Evolutionary conservation across 2,113 vertebrate species (phyloP), one percentile per base, ranked within the genome.

Genomic region (Sialia sialis): DNA sequence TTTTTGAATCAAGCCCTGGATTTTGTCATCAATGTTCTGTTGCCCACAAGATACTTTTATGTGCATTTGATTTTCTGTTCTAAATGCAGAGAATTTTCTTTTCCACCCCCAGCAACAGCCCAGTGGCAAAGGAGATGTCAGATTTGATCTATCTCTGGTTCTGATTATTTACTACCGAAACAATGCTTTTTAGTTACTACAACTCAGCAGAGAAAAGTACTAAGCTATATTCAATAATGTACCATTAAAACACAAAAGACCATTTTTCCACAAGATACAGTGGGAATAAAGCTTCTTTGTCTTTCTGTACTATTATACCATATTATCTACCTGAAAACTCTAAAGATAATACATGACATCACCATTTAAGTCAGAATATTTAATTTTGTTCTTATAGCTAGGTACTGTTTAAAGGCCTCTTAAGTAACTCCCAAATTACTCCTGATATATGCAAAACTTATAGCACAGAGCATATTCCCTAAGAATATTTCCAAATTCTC

Each of bases 71-170:
- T 84, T 92, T 92, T 90, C 58, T 79, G 54, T 84, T 84, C 70
- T 77, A 90, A 95, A 81, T 43, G 74, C 66, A 79, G 64, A 64
- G 44, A 36, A 5, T 16, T 92, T 72, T 66, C 73, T 95, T 84
- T 81, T 76, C 43, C 51, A 76, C 66, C 27, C 23, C 54, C 46
- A 94, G 70, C 56, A 91, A 77, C 38, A 91, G 74, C 74, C 90
- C 75, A 36, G 46, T 4, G 21, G 84, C 82, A 90, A 1, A 91
- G 60, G 19, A 84, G 39, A 74, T 56, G 58, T 90, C 87, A 86
- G 64, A 27, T 87, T 81, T 96, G 90, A 96, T 94, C 95, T 90
- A 95, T 89, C 67, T 81, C 66, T 84, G 63, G n/a, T 90, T 95
- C 82, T 85, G 43, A 41, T 91, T 93, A 91, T 91, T 94, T 94